Base-by-base conservation (phyloP, 2,113 vertebrate genomes). In the Toxotes chatareus region DNA sequence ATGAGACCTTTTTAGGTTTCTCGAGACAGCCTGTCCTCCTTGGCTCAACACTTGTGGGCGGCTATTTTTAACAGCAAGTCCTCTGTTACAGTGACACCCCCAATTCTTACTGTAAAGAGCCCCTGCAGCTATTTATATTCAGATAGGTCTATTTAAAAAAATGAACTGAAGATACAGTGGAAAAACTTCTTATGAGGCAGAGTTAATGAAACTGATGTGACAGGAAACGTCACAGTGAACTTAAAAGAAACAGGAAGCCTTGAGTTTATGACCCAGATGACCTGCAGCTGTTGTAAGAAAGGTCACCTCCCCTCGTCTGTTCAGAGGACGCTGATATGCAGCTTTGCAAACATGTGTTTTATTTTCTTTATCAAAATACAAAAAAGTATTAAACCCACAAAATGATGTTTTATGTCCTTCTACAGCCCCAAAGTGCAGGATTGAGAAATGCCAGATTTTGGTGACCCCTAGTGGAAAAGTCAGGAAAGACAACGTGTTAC, bases 1-100 rank as follows among this genome's bases (percentile, higher is more conserved):
- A 23, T 19, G 89, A 92, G 88, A 91, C 94, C 93, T 93, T 95
- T 95, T 95, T 94, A 94, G 92, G 94, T 56, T 94, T 82, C 92
- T 91, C 4, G 12, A 92, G 87, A 85, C 80, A 53, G 73, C 66
- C 56, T 34, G 66, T 86, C 79, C 83, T 87, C 79, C 87, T 89
- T 73, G 79, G 78, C 88, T 80, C 83, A 31, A 85, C 90, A 91
- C 90, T 88, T 91, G 91, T 80, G 91, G 69, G 76, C 67, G 31
- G 55, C 85, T 95, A 96, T 96, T 95, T 95, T 94, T 95, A 95
- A 23, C 92, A 44, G 31, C 70, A 7, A 14, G 67, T 81, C 88
- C 84, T 83, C 72, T 34, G 88, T 79, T 71, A 79, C 85, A 70
- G 74, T 69, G 86, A 93, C 69, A 89, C 73, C 77, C 83, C 63